Evolutionary conservation across 2,888 invertebrate genomes (phyloP).

Genomic region (Amiota communis): DNA sequence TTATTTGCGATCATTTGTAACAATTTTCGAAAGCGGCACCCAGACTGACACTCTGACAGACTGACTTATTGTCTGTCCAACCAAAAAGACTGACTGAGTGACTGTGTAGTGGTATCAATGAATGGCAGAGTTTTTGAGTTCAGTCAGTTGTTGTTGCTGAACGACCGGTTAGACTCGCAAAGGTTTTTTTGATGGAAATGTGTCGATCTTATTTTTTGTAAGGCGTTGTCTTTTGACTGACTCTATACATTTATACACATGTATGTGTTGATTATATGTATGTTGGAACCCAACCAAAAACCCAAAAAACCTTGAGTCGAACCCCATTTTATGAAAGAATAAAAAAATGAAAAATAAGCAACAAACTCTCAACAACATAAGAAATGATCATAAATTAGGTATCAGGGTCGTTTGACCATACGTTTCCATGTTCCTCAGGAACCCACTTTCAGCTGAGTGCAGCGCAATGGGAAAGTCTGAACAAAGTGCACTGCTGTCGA

Average conservation of each 20-base stretch:
- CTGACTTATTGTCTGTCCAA: no score
- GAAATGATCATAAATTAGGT: constrained; percentile 71
- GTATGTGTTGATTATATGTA: constrained; percentile 65
- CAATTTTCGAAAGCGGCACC: constrained; percentile 63
- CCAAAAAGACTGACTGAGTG: no score
- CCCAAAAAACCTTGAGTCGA: constrained; percentile 36
- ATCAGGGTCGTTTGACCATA: constrained; percentile 70
- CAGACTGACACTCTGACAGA: constrained; percentile 15
- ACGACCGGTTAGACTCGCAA: constrained; percentile 15
- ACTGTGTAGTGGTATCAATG: no score
- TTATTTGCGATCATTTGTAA: constrained; percentile 74
- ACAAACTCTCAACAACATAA: constrained; percentile 35
- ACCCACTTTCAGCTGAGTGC: constrained; percentile 21
- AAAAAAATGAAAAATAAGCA: constrained; percentile 32
- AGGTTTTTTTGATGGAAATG: constrained; percentile 47
- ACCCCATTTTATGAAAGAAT: constrained; percentile 40
- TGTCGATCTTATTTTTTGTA: constrained; percentile 41
- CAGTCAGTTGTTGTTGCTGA: constrained; percentile 35
- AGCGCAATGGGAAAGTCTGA: constrained; percentile 37
- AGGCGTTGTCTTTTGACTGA: no score
- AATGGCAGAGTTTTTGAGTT: constrained; percentile 39
- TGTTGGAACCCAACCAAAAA: background rate
- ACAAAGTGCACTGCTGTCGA: constrained; percentile 43
- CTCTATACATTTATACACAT: no score
- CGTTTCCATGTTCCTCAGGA: constrained; percentile 60